These are phyloP conservation scores for Andrena trimmerana DNA, from an alignment of 2,888 invertebrate genomes.

Conservation along the genomic window DNA sequence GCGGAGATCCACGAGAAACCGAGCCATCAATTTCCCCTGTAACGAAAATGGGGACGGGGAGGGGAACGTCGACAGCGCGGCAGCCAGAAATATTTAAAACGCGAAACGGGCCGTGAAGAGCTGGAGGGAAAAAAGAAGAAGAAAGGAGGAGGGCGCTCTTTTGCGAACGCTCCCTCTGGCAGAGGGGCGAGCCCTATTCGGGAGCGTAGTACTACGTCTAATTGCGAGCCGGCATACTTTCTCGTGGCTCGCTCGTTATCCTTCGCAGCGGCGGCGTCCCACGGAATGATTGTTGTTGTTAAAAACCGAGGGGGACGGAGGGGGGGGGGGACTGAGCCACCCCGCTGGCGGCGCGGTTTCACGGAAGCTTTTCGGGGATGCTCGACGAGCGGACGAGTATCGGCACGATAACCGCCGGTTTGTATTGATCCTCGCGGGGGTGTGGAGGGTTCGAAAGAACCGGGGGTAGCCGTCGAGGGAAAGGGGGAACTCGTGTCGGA, in stretches of 20 bases:
- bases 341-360: conserved; percentile 41
- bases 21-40: conserved; percentile 24
- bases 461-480: conserved; percentile 53
- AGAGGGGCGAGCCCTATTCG: conserved; percentile 48
- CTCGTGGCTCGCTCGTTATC: conserved; percentile 59
- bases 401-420: conserved; percentile 83
- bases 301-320: conserved; percentile 20
- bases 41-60: not conserved
- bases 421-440: conserved; percentile 83
- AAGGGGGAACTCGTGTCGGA: conserved; percentile 40
- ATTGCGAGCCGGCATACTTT: conserved; percentile 63
- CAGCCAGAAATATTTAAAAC: conserved; percentile 53
- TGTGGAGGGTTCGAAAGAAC: conserved; percentile 66
- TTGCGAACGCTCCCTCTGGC: conserved; percentile 40
- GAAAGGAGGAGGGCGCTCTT: conserved; percentile 14
- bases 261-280: conserved; percentile 45
- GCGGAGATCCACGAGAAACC: conserved; percentile 15
- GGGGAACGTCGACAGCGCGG: not conserved
- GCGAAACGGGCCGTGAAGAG: conserved; percentile 36
- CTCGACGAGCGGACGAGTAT: conserved; percentile 74
- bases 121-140: not conserved
- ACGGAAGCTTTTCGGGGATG: conserved; percentile 65
- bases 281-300: conserved; percentile 73
- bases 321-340: not conserved
- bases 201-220: conserved; percentile 64